phyloP scores from a whole-genome alignment of 2,888 invertebrate genomes.

The Catocala fraxini region DNA sequence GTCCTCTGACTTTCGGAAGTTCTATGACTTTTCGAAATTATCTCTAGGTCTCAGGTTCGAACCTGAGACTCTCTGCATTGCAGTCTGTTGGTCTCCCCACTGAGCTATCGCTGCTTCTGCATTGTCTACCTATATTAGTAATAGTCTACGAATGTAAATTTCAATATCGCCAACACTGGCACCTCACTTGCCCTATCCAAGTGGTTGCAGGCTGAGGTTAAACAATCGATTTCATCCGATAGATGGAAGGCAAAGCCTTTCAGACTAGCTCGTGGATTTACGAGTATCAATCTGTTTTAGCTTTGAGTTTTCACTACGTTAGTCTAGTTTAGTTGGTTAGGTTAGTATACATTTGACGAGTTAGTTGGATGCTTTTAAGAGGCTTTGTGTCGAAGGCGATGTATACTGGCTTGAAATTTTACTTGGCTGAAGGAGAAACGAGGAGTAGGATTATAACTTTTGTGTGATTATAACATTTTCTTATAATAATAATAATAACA shows the following conservation, averaged over 20 bases:
- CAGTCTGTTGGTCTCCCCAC: no score
- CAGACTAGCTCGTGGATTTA: slow-evolving; percentile 52
- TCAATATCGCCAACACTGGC: slow-evolving; percentile 24
- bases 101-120: no score
- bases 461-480: no score
- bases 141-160: not conserved
- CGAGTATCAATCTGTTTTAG: slow-evolving; percentile 45
- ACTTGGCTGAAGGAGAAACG: not conserved
- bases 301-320: slow-evolving; percentile 43
- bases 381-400: not conserved
- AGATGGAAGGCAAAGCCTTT: slow-evolving; percentile 46
- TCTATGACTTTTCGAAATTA: no score
- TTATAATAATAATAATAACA: no score
- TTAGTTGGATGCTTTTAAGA: not conserved
- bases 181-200: slow-evolving; percentile 30
- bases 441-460: no score
- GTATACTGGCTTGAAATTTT: not conserved
- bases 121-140: no score
- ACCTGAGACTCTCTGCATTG: no score
- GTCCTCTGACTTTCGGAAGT: no score
- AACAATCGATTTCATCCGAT: slow-evolving; percentile 57
- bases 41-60: no score
- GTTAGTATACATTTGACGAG: not conserved
- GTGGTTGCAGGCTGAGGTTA: slow-evolving; percentile 57
- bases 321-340: slow-evolving; percentile 17